A percentile compares a stretch with the other conserved stretches of the same genome.
These are phyloP conservation scores for Hippolais icterina DNA, from an alignment of 2,113 vertebrate species.

Conservation along the genomic window DNA sequence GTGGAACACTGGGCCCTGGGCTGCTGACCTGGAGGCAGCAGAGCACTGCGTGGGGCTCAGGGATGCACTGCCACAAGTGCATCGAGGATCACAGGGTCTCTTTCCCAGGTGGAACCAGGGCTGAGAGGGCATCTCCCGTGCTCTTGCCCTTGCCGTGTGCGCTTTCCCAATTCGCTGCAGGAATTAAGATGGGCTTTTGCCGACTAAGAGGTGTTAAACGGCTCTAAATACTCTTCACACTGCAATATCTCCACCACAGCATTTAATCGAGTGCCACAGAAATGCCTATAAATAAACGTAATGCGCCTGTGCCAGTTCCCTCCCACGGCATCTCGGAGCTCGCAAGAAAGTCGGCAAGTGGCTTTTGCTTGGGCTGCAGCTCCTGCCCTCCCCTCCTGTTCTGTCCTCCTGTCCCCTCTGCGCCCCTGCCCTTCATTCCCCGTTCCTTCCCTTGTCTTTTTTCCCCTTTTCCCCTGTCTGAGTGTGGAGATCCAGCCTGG, in stretches of 20 bases:
- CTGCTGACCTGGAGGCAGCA: not conserved
- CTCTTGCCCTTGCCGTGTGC: not conserved
- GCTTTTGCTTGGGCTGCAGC: conserved; percentile 2
- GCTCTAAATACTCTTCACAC: conserved; percentile 52
- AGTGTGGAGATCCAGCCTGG: rapidly evolving
- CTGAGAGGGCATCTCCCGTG: not conserved
- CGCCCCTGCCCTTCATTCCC: not conserved
- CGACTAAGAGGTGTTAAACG: conserved; percentile 51
- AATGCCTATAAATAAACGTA: conserved; percentile 57
- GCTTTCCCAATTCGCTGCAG: not conserved
- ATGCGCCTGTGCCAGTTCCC: conserved; percentile 34
- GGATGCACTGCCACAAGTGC: not conserved
- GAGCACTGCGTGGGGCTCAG: rapidly evolving
- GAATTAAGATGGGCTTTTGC: conserved; percentile 49
- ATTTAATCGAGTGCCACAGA: conserved; percentile 61
- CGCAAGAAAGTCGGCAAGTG: not conserved
- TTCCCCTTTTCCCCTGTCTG: not conserved
- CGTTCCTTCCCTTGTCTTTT: rapidly evolving
- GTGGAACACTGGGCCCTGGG: rapidly evolving
- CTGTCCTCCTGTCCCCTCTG: not conserved
- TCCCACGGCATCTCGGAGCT: conserved; percentile 41
- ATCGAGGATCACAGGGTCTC: not conserved
- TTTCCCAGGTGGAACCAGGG: not conserved
- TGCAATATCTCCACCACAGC: conserved; percentile 48
- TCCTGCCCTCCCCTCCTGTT: not conserved